phyloP scores from a whole-genome alignment of 2,888 invertebrate species.

The Diloba caeruleocephala region DNA sequence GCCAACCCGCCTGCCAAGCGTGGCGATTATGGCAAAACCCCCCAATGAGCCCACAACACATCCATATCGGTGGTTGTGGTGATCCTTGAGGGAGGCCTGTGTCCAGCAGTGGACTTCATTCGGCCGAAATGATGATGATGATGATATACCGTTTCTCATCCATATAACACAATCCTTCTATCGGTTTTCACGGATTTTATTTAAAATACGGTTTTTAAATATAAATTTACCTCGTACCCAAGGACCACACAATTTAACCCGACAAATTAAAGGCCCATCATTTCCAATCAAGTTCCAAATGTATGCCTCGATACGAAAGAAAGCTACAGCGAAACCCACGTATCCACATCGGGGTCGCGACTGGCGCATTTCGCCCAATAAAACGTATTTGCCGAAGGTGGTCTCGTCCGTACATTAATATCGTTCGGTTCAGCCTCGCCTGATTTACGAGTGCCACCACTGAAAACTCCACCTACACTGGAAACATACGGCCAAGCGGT shows the following conservation, averaged over 20 bases:
- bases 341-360: slow-evolving; percentile 38
- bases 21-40: too few species aligned
- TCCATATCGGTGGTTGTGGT: too few species aligned
- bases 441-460: slow-evolving; percentile 61
- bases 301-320: slow-evolving; percentile 42
- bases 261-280: slow-evolving; percentile 38
- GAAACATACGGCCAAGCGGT: slow-evolving; percentile 41
- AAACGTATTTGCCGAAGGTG: slow-evolving; percentile 61
- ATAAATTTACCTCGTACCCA: too few species aligned
- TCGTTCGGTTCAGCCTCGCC: slow-evolving; percentile 56
- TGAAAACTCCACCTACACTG: slow-evolving; percentile 62
- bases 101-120: too few species aligned
- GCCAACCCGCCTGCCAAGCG: too few species aligned
- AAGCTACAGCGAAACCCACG: slow-evolving; percentile 45
- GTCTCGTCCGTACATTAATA: slow-evolving; percentile 62
- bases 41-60: too few species aligned
- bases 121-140: too few species aligned
- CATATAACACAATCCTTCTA: too few species aligned
- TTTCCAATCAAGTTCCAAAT: slow-evolving; percentile 44
- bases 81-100: too few species aligned
- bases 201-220: too few species aligned
- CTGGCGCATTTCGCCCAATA: slow-evolving; percentile 56
- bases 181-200: too few species aligned
- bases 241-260: slow-evolving; percentile 2
- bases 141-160: too few species aligned